phyloP scores from a whole-genome alignment of 64 coral and sea anemone species.

The Trachythela sp. region DNA sequence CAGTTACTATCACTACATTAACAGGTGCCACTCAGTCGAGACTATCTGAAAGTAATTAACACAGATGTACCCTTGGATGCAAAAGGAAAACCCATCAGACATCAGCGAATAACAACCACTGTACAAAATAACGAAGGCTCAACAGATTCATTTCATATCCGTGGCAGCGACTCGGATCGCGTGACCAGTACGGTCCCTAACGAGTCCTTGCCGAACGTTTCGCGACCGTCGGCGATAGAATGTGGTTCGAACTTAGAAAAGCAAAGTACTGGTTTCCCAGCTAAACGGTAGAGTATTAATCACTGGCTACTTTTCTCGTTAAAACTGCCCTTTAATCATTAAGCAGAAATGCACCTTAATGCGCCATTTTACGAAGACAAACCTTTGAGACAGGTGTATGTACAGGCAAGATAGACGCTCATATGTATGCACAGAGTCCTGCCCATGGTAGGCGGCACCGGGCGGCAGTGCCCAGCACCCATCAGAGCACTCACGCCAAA shows the following conservation, averaged over 20 bases:
- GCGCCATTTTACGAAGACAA: too few relatives aligned
- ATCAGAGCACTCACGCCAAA: too few relatives aligned
- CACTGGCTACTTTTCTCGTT: too few relatives aligned
- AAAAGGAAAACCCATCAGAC: conserved; percentile 61
- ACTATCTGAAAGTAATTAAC: conserved; percentile 64
- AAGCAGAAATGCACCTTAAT: too few relatives aligned
- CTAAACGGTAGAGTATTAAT: not conserved
- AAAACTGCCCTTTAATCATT: too few relatives aligned
- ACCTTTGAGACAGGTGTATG: too few relatives aligned
- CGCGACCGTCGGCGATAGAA: not conserved
- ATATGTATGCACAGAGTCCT: too few relatives aligned
- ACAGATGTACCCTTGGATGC: conserved; percentile 35
- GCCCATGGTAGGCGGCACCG: too few relatives aligned
- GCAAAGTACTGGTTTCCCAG: not conserved
- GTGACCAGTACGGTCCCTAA: not conserved
- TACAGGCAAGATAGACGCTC: too few relatives aligned
- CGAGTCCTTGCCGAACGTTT: conserved; percentile 1
- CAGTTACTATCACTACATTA: not conserved
- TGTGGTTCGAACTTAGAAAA: not conserved
- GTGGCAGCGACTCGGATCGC: not conserved
- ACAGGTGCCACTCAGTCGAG: conserved; percentile 56
- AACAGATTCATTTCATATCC: conserved; percentile 6
- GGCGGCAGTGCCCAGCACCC: too few relatives aligned
- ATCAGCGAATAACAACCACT: conserved; percentile 44
- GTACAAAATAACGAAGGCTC: not conserved